Evolutionary conservation across 2,888 invertebrate genomes (phyloP), one percentile per base, ranked within the genome.

Genomic region (Elgonia sp.): DNA sequence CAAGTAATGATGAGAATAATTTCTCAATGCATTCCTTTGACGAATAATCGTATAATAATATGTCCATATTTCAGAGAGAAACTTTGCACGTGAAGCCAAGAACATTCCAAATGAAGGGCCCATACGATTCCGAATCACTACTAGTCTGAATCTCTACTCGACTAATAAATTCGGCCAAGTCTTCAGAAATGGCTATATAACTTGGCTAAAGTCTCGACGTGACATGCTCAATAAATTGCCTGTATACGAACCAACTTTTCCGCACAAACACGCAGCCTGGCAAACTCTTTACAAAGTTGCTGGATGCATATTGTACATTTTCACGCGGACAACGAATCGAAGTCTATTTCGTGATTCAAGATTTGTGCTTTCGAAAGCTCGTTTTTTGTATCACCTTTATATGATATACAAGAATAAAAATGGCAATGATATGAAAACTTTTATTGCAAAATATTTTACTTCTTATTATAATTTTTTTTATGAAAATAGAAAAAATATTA

Each of bases 181-280:
- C 63, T 70, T 69, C 81, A 63, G 55, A 18, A 62, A 81, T 76
- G 53, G 73, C 81, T 70, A 72, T 77, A 86, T 86, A 87, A 87
- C 86, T 87, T 62, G 50, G 67, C 60, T 62, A 39, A 82, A 87
- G 86, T 87, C 79, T 76, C 73, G 83, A 79, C 86, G 77, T 87
- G 83, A 83, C 82, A 46, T 67, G 86, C 76, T 83, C 79, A 79
- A 87, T 87, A 83, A 87, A 87, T 87, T 60, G 83, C 73, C 79
- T 60, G 60, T 67, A 73, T 53, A 79, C 75, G 55, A 75, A 72
- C 65, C 16, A 83, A 83, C 77, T 83, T 87, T 83, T 87, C 86
- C 63, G 77, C 67, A 69, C 70, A 85, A 75, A 67, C 80, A 80
- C 69, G 85, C 73, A 72, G 79, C 65, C 46, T 50, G 67, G 73